Evolutionary conservation across 2,888 invertebrate genomes (phyloP).

Genomic region (Anticlea derivata): DNA sequence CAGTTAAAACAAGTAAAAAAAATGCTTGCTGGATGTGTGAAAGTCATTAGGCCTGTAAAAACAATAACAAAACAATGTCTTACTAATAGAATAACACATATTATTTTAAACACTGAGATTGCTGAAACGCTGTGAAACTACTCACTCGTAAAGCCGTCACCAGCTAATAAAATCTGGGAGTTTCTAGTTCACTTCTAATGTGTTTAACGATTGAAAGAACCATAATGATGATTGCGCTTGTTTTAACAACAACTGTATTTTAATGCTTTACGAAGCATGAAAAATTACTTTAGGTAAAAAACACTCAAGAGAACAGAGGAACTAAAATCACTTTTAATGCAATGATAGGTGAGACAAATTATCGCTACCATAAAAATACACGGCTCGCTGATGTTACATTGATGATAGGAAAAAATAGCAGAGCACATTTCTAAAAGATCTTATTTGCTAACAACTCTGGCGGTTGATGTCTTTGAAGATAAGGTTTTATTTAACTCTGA

Average conservation of each 20-base stretch:
- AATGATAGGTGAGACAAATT: too few species aligned
- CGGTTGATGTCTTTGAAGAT: conserved; percentile 39
- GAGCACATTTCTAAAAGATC: conserved; percentile 19
- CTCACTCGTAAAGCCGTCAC: conserved; percentile 23
- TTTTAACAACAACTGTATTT: conserved; percentile 4
- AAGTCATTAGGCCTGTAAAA: conserved; percentile 8
- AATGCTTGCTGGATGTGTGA: too few species aligned
- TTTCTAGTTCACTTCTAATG: conserved; percentile 24
- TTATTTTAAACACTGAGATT: conserved; percentile 15
- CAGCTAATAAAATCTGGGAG: conserved; percentile 21
- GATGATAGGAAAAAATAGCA: background rate
- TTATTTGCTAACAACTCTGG: conserved; percentile 24
- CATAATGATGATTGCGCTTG: conserved; percentile 18
- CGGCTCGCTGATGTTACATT: background rate
- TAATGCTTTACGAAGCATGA: too few species aligned
- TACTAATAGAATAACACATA: background rate
- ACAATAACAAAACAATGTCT: conserved; percentile 10
- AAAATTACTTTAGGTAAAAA: too few species aligned
- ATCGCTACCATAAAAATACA: background rate
- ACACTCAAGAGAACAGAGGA: too few species aligned
- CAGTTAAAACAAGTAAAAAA: too few species aligned
- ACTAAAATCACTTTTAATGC: too few species aligned
- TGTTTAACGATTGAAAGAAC: conserved; percentile 20
- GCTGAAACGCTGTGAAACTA: conserved; percentile 22
- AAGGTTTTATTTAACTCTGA: conserved; percentile 37